Percentiles rank a stretch among this genome's conserved stretches.
phyloP scores from a whole-genome alignment of 2,797 vertebrate species.

The Echeneis naucrates region DNA sequence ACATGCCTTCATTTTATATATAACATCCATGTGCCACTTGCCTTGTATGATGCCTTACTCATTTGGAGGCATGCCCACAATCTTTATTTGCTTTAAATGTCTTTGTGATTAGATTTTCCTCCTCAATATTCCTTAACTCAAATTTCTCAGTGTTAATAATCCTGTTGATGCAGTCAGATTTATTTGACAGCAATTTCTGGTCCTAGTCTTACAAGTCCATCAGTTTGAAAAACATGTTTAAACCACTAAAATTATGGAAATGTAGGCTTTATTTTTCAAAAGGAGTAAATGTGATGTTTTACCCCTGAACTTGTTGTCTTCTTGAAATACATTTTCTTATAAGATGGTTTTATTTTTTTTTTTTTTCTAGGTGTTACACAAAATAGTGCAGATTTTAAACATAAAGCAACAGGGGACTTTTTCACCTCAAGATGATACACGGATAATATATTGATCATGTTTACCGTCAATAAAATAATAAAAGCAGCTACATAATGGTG shows the following conservation, averaged over 20 bases:
- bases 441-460: slow-evolving; percentile 3
- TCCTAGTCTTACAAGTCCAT: background rate
- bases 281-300: background rate
- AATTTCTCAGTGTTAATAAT: slow-evolving; percentile 3
- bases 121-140: background rate
- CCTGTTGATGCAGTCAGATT: background rate
- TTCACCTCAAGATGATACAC: background rate
- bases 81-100: slow-evolving; percentile 11
- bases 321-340: slow-evolving; percentile 30
- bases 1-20: no score
- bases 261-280: background rate
- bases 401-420: slow-evolving; percentile 15
- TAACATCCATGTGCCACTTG: slow-evolving; percentile 15
- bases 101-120: slow-evolving; percentile 6
- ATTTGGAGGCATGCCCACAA: slow-evolving; percentile 7
- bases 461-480: slow-evolving; percentile 5
- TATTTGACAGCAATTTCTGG: slow-evolving; percentile 5
- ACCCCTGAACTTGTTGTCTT: background rate
- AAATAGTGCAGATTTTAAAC: slow-evolving; percentile 19
- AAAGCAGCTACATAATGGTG: background rate
- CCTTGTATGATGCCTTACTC: slow-evolving; percentile 20
- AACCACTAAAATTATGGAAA: background rate
- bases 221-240: background rate
- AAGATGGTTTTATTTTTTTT: slow-evolving; percentile 13
- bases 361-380: slow-evolving; percentile 26